Percentiles rank a stretch among this genome's conserved stretches.
Evolutionary conservation across 2,113 vertebrate species (phyloP).

Genomic region (Anhinga anhinga): DNA sequence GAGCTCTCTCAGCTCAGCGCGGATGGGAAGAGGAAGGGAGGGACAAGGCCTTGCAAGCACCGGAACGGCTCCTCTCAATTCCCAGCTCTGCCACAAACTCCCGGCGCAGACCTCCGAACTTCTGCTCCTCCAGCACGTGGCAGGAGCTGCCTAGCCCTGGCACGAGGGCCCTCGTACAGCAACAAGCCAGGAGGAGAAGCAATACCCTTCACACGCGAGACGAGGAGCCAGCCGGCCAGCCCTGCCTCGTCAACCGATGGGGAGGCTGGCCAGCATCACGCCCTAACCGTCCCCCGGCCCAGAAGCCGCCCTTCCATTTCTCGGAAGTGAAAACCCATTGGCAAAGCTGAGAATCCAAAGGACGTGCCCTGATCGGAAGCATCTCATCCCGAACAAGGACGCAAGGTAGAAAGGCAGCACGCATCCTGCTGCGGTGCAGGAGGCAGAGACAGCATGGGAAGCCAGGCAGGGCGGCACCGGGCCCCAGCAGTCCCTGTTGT

Average conservation of each 20-base stretch:
- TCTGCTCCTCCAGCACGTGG: not conserved
- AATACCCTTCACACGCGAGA: not conserved
- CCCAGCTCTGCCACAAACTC: not conserved
- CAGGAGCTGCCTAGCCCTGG: not conserved
- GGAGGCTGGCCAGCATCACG: not conserved
- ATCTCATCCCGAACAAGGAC: not conserved
- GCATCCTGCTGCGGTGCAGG: not conserved
- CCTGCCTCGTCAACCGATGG: fast-evolving
- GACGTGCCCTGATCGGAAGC: not conserved
- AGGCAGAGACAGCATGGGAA: not conserved
- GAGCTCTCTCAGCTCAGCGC: not conserved
- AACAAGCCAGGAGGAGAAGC: not conserved
- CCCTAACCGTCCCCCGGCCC: not conserved
- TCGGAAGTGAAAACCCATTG: not conserved
- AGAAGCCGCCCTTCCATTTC: not conserved
- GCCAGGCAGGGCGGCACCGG: not conserved
- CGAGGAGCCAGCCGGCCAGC: fast-evolving
- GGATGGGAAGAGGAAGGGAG: not conserved
- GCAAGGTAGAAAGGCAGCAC: not conserved
- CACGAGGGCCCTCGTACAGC: not conserved
- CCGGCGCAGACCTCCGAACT: fast-evolving
- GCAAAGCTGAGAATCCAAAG: not conserved
- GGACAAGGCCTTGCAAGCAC: not conserved
- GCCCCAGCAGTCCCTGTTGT: fast-evolving
- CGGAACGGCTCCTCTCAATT: fast-evolving